Evolutionary conservation across 2,797 vertebrate genomes (phyloP).

Genomic region (Gouania willdenowi): DNA sequence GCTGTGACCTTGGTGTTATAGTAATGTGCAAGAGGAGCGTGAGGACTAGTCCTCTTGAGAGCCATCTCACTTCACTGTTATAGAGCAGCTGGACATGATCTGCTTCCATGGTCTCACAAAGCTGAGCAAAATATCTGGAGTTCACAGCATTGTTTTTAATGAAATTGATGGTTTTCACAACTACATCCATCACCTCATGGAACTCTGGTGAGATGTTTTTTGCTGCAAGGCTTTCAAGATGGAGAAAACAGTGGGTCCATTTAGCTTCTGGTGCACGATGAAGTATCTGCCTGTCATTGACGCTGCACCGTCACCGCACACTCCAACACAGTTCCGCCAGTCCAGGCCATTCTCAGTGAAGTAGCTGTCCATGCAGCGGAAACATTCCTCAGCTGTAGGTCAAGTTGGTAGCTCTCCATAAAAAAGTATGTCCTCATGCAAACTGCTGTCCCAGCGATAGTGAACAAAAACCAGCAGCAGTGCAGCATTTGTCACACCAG

Average conservation of each 20-base stretch:
- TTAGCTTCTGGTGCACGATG: conserved; percentile 1
- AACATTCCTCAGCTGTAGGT: not conserved
- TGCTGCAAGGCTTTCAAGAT: conserved; percentile 5
- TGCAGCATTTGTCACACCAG: too few relatives aligned
- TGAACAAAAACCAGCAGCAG: too few relatives aligned
- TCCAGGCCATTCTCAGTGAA: too few relatives aligned
- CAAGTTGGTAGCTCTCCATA: not conserved
- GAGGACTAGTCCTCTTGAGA: conserved; percentile 10
- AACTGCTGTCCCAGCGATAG: not conserved
- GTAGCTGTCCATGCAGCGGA: not conserved
- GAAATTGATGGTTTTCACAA: too few relatives aligned
- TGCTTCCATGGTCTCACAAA: conserved; percentile 1
- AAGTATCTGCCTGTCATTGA: too few relatives aligned
- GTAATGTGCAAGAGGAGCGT: too few relatives aligned
- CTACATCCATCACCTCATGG: not conserved
- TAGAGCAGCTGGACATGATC: conserved; percentile 7
- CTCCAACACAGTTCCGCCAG: too few relatives aligned
- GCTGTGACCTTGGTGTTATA: too few relatives aligned
- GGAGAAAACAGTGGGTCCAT: conserved; percentile 14
- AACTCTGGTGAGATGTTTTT: conserved; percentile 13
- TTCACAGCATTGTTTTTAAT: conserved; percentile 12
- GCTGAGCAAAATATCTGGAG: conserved; percentile 5
- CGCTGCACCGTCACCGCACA: too few relatives aligned
- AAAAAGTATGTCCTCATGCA: not conserved
- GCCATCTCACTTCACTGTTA: conserved; percentile 18